Evolutionary conservation across 1,140 invertebrate species (phyloP).

Genomic region (Drosophila guanche): DNA sequence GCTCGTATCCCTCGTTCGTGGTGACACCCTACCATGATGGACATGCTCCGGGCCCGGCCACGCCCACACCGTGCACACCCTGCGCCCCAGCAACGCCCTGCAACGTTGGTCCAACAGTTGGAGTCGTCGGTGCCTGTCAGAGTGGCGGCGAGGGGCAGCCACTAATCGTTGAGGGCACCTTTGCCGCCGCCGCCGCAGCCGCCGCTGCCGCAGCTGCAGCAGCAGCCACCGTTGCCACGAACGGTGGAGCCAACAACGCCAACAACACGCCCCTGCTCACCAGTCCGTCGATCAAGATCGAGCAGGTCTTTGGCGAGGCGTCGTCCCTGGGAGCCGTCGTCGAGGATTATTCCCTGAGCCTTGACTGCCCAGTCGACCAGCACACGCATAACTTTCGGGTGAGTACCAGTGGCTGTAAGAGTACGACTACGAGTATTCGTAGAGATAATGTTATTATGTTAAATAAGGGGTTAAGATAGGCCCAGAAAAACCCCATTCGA

Average conservation of each 20-base stretch:
- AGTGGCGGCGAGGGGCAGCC: constrained; percentile 49
- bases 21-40: constrained; percentile 79
- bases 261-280: constrained; percentile 36
- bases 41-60: constrained; percentile 51
- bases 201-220: constrained; percentile 54
- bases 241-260: constrained; percentile 18
- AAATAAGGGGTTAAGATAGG: constrained; percentile 38
- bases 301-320: constrained; percentile 74
- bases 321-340: constrained; percentile 55
- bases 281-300: constrained; percentile 79
- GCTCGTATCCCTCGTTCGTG: constrained; percentile 80
- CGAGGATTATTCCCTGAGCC: constrained; percentile 71
- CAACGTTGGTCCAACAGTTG: constrained; percentile 41
- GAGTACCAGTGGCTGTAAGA: constrained; percentile 17
- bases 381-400: constrained; percentile 72
- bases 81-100: constrained; percentile 47
- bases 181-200: constrained; percentile 50
- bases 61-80: constrained; percentile 63
- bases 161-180: constrained; percentile 73
- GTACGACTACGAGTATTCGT: not conserved
- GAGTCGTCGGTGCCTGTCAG: constrained; percentile 38
- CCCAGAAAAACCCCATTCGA: constrained; percentile 19
- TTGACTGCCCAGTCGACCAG: constrained; percentile 65
- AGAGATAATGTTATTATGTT: constrained; percentile 55
- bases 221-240: constrained; percentile 41